These are phyloP conservation scores for Amblyraja radiata DNA, from an alignment of 2,797 vertebrate genomes.

Conservation along the genomic window DNA sequence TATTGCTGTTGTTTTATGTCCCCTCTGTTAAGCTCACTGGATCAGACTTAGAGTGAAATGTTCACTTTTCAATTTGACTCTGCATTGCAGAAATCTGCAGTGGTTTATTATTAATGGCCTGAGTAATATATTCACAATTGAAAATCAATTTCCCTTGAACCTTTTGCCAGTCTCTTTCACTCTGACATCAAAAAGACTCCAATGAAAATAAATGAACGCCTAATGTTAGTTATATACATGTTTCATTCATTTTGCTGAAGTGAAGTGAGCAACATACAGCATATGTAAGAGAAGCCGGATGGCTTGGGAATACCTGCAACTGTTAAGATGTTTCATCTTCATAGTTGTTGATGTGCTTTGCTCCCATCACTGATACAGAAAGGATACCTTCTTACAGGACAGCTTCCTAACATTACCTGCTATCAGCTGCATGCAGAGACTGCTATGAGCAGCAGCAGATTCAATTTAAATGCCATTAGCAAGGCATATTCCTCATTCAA, in stretches of 20 bases:
- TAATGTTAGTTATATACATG: neutral
- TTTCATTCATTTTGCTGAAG: neutral
- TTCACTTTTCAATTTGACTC: neutral
- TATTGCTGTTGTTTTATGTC: neutral
- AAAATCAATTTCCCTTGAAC: constrained; percentile 10
- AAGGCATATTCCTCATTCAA: constrained; percentile 1
- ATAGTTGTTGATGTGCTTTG: neutral
- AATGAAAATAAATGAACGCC: neutral
- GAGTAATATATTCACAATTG: constrained; percentile 20
- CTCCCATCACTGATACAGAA: neutral
- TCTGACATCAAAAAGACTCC: neutral
- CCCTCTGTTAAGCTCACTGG: neutral
- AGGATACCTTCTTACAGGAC: neutral
- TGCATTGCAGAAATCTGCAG: neutral
- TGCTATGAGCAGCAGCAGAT: neutral
- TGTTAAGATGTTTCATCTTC: neutral
- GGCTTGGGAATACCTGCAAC: neutral
- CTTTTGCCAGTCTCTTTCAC: neutral
- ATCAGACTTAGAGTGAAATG: neutral
- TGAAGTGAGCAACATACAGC: neutral
- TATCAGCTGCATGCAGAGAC: constrained; percentile 18
- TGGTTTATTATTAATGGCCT: neutral
- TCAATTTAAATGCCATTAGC: constrained; percentile 17
- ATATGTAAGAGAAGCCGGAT: neutral
- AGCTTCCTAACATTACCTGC: constrained; percentile 20